Evolutionary conservation across 92 coral and sea anemone species (phyloP).

Genomic region (Palythoa caribaeorum): DNA sequence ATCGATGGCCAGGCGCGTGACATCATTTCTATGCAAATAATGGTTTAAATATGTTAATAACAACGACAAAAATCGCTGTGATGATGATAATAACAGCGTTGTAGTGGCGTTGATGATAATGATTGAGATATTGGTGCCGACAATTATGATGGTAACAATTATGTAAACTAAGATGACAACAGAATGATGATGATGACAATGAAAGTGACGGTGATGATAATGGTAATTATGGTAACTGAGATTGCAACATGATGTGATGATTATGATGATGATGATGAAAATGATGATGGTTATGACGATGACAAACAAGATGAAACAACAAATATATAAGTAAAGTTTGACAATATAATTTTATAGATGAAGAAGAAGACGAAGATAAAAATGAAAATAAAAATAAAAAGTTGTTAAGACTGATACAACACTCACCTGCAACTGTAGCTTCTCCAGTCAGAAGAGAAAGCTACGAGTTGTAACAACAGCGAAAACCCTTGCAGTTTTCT

Average conservation of each 20-base stretch:
- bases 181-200: not conserved
- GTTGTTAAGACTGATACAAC: no score
- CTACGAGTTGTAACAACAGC: slow-evolving; percentile 81
- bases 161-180: not conserved
- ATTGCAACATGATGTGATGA: not conserved
- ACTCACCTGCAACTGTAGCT: slow-evolving; percentile 85
- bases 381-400: no score
- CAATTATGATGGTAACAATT: not conserved
- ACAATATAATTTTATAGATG: not conserved
- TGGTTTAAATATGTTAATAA: not conserved
- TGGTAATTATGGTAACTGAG: not conserved
- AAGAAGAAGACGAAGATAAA: not conserved
- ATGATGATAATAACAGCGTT: not conserved
- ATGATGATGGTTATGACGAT: no score
- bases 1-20: slow-evolving; percentile 89
- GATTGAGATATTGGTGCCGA: not conserved
- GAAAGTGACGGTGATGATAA: not conserved
- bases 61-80: not conserved
- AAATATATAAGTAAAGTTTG: no score
- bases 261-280: not conserved
- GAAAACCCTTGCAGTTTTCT: slow-evolving; percentile 89
- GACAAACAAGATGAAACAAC: no score
- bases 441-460: slow-evolving; percentile 95
- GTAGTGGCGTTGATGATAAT: not conserved
- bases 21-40: slow-evolving; percentile 69